Evolutionary conservation across 2,888 invertebrate species (phyloP), one percentile per base, ranked within the genome.

Genomic region (Tineola bisselliella): DNA sequence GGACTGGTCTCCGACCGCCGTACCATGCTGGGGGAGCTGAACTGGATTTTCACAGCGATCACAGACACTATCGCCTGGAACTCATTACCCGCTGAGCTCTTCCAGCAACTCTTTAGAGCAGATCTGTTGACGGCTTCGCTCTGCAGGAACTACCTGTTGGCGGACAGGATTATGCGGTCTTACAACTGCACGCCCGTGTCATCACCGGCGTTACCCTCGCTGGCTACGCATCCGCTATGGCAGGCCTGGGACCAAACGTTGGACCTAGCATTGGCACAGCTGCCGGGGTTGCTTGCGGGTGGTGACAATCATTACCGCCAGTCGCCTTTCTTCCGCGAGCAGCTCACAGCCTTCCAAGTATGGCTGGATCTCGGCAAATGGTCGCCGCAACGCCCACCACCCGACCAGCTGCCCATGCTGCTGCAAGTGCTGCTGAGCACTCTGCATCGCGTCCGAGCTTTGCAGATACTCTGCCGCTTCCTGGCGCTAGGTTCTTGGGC

Each of bases 11-110:
- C 94, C 66, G 98, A 99, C 86, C 90, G 98, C 17, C 90, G 97
- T 69, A 98, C 99, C 30, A 97, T 99, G 95, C 89, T 99, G 66
- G 99, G 99, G 58, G 99, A 99, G 87, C 88, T 99, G 63, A 99
- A 99, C 88, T 99, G 99, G 99, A 98, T 99, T 75, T 99, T 99
- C 87, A 99, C 99, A 1, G 99, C 99, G 54, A 98, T 99, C 68
- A 99, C 99, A 0, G 99, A 99, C 80, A 99, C 99, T 10, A 99
- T 99, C 74, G 99, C 99, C 0, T 99, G 99, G 99, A 98, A 98
- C 77, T 95, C 94, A 48, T 88, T 99, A 69, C 96, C 98, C 4
- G 90, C 94, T 79, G 98, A 98, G 69, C 87, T 97, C 68, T 99
- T 99, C 84, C 98, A 99, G 87, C 95, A 94, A 77, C 87, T 99